These are phyloP conservation scores for Zaprionus bogoriensis DNA, from an alignment of 2,888 invertebrate species.

Conservation along the genomic window DNA sequence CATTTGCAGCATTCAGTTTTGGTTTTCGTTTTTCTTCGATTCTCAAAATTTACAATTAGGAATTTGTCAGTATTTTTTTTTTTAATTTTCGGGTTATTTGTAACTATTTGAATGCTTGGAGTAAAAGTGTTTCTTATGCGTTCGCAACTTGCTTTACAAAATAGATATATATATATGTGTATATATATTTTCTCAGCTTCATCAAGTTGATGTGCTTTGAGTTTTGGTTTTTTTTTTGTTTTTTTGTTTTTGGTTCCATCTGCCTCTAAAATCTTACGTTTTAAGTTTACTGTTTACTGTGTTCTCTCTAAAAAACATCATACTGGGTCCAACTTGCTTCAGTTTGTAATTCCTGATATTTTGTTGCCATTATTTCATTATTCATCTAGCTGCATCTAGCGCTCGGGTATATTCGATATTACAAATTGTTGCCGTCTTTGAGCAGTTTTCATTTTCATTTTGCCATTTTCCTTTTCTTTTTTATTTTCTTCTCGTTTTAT, in stretches of 20 bases:
- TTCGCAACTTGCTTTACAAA: constrained; percentile 67
- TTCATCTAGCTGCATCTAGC: constrained; percentile 41
- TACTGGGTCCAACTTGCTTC: constrained; percentile 76
- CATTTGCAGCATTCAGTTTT: constrained; percentile 25
- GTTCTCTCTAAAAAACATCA: constrained; percentile 57
- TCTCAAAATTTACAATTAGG: constrained; percentile 54
- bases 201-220: constrained; percentile 37
- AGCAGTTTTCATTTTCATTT: constrained; percentile 37
- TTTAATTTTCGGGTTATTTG: constrained; percentile 45
- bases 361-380: constrained; percentile 62
- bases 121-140: constrained; percentile 63
- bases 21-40: constrained; percentile 19
- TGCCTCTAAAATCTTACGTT: constrained; percentile 64
- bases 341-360: constrained; percentile 70
- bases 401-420: constrained; percentile 17
- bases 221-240: constrained; percentile 27
- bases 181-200: constrained; percentile 37
- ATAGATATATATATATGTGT: constrained; percentile 47
- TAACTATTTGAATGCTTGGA: constrained; percentile 62
- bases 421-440: constrained; percentile 24
- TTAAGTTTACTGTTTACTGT: constrained; percentile 54
- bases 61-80: constrained; percentile 29
- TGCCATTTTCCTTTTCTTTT: constrained; percentile 21
- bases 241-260: constrained; percentile 50
- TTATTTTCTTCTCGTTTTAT: constrained; percentile 32